Conservation (phyloP, 2,113 vertebrate genomes). For the Girardinichthys multiradiatus region DNA sequence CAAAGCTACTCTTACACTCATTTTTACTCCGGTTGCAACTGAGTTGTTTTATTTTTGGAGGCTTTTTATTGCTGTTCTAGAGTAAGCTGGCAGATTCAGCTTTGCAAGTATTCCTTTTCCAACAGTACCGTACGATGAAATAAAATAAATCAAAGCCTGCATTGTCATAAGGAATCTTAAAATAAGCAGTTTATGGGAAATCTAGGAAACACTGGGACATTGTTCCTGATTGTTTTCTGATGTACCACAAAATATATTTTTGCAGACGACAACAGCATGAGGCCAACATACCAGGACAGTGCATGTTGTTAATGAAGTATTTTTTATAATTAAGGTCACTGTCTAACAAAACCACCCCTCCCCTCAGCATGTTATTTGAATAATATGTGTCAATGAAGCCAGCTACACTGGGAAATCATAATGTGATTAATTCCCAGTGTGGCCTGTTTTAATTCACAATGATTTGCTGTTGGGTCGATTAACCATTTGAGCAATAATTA, state of each 20-base stretch:
- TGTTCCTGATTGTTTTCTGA: constrained; percentile 34
- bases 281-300: constrained; percentile 55
- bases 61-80: neutral
- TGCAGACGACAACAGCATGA: constrained; percentile 27
- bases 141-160: neutral
- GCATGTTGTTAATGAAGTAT: constrained; percentile 77
- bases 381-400: constrained; percentile 81
- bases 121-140: neutral
- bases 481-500: constrained; percentile 9
- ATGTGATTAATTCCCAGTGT: constrained; percentile 75
- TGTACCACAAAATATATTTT: constrained; percentile 26
- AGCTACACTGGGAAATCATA: constrained; percentile 73
- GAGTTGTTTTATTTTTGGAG: neutral
- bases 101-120: neutral
- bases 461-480: constrained; percentile 62
- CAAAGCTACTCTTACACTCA: neutral
- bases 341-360: constrained; percentile 78
- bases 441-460: constrained; percentile 74
- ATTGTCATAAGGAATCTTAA: neutral
- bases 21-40: neutral
- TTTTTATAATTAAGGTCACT: constrained; percentile 84
- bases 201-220: constrained; percentile 17
- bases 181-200: neutral
- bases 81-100: neutral
- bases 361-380: constrained; percentile 83